Evolutionary conservation across 2,888 invertebrate genomes (phyloP), one percentile per base, ranked within the genome.

Genomic region (Tenodera sinensis): DNA sequence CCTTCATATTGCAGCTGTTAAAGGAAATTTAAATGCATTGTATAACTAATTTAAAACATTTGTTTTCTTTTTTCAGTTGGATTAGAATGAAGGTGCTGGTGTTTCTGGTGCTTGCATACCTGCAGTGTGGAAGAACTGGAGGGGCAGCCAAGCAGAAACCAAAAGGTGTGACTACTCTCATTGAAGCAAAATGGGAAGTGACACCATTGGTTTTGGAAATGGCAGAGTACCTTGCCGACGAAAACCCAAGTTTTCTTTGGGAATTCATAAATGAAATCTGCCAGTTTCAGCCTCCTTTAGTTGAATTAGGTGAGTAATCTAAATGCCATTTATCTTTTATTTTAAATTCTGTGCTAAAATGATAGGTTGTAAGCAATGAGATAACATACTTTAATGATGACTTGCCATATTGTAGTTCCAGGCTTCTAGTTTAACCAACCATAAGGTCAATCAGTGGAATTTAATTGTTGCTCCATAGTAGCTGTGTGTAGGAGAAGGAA

Each of bases 171-270:
- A 97, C 97, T 27, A 97, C 98, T 42, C 95, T 97, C 89, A 95
- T 99, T 82, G 97, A 98, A 93, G 98, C 99, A 2, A 98, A 99
- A 95, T 99, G 99, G 99, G 95, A 96, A 91, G 96, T 97, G 88
- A 98, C 99, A 28, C 99, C 99, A 14, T 94, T 99, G 88, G 95
- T 98, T 85, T 94, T 99, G 89, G 99, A 99, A 94, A 96, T 98
- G 71, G 97, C 98, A 81, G 99, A 97, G 93, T 97, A 97, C 93
- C 94, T 98, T 90, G 95, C 96, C 15, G 97, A 97, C 92, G 98
- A 98, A 93, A 97, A 96, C 93, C 93, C 96, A 0, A 96, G 96
- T 92, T 95, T 96, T 90, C 97, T 97, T 93, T 98, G 98, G 98
- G 96, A 95, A 90, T 98, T 96, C 93, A 94, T 98, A 28, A 96